phyloP scores from a whole-genome alignment of 2,113 vertebrate genomes.

The Solea solea region DNA sequence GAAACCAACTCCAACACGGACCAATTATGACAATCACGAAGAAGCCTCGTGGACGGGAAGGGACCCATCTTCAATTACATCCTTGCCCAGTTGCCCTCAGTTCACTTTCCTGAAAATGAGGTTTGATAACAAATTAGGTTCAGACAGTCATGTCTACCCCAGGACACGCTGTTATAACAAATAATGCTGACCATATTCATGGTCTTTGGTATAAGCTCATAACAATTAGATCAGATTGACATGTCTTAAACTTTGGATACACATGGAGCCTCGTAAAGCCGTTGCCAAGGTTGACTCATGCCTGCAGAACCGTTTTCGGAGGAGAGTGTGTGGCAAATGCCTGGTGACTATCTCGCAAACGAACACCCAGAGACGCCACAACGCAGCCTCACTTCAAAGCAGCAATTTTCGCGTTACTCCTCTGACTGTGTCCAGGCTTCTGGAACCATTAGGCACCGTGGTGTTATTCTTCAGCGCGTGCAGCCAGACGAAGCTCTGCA shows the following conservation, averaged over 20 bases:
- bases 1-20: too few relatives aligned
- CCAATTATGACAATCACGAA: too few relatives aligned
- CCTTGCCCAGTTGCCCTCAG: too few relatives aligned
- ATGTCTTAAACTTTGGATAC: not conserved
- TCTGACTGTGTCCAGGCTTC: slow-evolving; percentile 40
- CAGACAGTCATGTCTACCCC: too few relatives aligned
- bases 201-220: too few relatives aligned
- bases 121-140: too few relatives aligned
- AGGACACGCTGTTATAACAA: too few relatives aligned
- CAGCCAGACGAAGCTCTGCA: slow-evolving; percentile 1
- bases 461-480: slow-evolving; percentile 18
- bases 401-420: not conserved
- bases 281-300: slow-evolving; percentile 11
- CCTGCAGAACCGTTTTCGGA: slow-evolving; percentile 25
- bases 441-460: slow-evolving; percentile 30
- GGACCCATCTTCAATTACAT: too few relatives aligned
- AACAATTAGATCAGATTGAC: too few relatives aligned
- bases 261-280: not conserved
- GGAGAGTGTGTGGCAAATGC: slow-evolving; percentile 22
- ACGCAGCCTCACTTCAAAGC: slow-evolving; percentile 26
- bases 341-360: slow-evolving; percentile 39
- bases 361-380: slow-evolving; percentile 34
- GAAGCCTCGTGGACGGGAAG: too few relatives aligned
- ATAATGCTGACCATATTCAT: too few relatives aligned
- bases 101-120: too few relatives aligned